Percentiles rank a stretch among this genome's conserved stretches.
Conservation (phyloP, 2,797 vertebrate species). For the Acomys russatus region DNA sequence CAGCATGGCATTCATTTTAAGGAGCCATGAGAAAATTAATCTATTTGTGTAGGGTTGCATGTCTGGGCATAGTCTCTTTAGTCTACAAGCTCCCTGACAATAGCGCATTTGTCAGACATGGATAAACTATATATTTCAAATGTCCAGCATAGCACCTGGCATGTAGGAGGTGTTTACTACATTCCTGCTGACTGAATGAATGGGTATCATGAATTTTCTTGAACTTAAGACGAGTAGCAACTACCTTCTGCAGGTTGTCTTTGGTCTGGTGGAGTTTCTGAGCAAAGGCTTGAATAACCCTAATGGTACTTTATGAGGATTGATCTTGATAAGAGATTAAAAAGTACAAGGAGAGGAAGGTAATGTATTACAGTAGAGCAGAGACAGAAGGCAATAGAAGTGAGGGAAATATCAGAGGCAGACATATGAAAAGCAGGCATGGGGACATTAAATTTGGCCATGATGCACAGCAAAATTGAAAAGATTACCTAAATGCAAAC, state of each 20-base stretch:
- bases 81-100: background rate
- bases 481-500: slow-evolving; percentile 75
- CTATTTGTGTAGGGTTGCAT: background rate
- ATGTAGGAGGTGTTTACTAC: background rate
- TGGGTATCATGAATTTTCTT: background rate
- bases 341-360: slow-evolving; percentile 19
- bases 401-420: slow-evolving; percentile 48
- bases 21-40: background rate
- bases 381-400: background rate
- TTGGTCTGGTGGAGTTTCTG: background rate
- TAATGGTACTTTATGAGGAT: background rate
- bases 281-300: background rate
- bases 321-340: background rate
- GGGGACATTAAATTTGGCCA: slow-evolving; percentile 15
- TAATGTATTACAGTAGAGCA: background rate
- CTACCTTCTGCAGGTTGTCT: background rate
- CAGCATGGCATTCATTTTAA: background rate
- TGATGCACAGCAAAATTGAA: slow-evolving; percentile 61
- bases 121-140: background rate
- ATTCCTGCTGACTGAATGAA: background rate
- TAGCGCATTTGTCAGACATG: background rate
- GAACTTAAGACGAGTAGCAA: background rate
- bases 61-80: background rate
- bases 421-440: background rate
- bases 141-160: background rate